Base-by-base conservation (phyloP, 2,888 invertebrate genomes). In the Heliothis peltigera region DNA sequence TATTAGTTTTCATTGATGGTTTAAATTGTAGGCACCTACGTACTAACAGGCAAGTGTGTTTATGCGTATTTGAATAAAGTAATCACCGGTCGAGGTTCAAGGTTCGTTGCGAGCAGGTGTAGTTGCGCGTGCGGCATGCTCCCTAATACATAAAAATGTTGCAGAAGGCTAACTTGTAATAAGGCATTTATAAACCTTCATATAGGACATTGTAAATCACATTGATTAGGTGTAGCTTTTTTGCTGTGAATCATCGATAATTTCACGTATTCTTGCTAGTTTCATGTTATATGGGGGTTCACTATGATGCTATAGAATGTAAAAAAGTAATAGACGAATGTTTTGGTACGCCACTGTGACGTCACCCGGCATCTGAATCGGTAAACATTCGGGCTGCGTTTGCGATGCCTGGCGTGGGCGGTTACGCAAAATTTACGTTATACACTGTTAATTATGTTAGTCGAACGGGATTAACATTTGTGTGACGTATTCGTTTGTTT, bases 81-180 rank as follows among this genome's bases (percentile, higher is more conserved):
- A 60, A 73, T 43, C 44, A 44, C 47, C 56, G 66, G 54, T 72
- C 66, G 77, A 72, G 67, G 73, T 72, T 73, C 73, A 72, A 76
- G 73, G 65, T 56, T 52, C 49, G 49, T 21, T 21, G 5, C 12
- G 56, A 8, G 39, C 39, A 39, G 25, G 51, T 15, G 22, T 17
- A 28, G 49, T 4, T 6, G 63, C 43, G 39, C 70, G 39, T 15
- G 70, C 55, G 44, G 17, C 28, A 5, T 25, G 15, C 3, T 39
- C 39, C n/a, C 15, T 17, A 18, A 21, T 15, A 43, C 42, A 35
- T 42, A 51, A 47, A 17, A 28, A 43, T 39, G 15, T n/a, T 28
- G 15, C 35, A 43, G 42, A 63, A 51, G 32, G 6, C 42, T 12
- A 22, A 54, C 58, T 54, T 7, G n/a, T 7, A 42, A 7, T 4